These are phyloP conservation scores for Drosophila gunungcola DNA, from an alignment of 1,140 invertebrate genomes.

Conservation along the genomic window DNA sequence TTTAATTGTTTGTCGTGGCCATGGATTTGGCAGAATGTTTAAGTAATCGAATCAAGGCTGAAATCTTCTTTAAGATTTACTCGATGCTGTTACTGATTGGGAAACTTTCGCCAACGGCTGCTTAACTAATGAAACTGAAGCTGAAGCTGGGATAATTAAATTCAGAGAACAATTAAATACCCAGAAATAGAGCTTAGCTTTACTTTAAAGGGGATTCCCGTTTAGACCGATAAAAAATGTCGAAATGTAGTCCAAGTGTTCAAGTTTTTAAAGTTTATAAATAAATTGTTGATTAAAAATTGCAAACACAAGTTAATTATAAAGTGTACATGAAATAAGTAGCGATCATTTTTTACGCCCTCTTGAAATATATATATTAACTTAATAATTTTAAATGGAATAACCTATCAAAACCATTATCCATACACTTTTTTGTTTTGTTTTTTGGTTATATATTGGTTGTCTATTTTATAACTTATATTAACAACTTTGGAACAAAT, in stretches of 20 bases:
- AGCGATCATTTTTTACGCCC: too few relatives aligned
- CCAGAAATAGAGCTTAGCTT: background rate
- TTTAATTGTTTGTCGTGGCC: slow-evolving; percentile 53
- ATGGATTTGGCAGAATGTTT: slow-evolving; percentile 47
- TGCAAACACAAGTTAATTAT: too few relatives aligned
- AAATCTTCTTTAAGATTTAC: slow-evolving; percentile 46
- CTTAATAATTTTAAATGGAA: too few relatives aligned
- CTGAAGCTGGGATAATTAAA: slow-evolving; percentile 31
- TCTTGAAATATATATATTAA: too few relatives aligned
- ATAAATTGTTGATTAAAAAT: too few relatives aligned
- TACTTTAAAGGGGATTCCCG: background rate
- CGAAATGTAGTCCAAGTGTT: too few relatives aligned
- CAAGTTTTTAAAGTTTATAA: too few relatives aligned
- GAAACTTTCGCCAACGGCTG: slow-evolving; percentile 23
- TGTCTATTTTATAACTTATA: background rate
- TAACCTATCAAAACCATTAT: too few relatives aligned
- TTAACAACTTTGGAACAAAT: slow-evolving; percentile 17
- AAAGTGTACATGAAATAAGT: too few relatives aligned
- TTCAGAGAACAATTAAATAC: slow-evolving; percentile 22
- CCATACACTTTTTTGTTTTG: too few relatives aligned
- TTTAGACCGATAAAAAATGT: too few relatives aligned
- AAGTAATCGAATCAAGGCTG: slow-evolving; percentile 45
- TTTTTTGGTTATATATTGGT: too few relatives aligned
- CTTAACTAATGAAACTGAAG: slow-evolving; percentile 2
- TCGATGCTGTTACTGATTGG: slow-evolving; percentile 27